Base-by-base conservation (phyloP, 2,797 vertebrate species). In the Todus mexicanus region DNA sequence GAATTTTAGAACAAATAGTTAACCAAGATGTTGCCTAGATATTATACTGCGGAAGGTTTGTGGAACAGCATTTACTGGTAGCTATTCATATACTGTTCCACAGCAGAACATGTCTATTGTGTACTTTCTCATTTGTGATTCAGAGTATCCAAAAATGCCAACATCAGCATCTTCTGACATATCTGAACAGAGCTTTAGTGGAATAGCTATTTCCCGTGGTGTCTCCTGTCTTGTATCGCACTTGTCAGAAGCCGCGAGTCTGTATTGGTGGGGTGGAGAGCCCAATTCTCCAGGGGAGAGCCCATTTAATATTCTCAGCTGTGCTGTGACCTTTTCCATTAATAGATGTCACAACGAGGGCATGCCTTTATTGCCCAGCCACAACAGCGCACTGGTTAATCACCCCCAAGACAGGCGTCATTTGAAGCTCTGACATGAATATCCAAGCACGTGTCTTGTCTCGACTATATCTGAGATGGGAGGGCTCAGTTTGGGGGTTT, bases 301-400 rank as follows among this genome's bases (percentile, higher is more conserved):
- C 53, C 88, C 74, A 16, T 87, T 87, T 85, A 84, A 90, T 95
- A 68, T 72, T 22, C 88, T 95, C 93, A 92, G 75, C 95, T 90
- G 85, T 76, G 90, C 77, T 84, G 71, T 78, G 94, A 96, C 93
- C 94, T 95, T 94, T 96, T 90, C 91, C 94, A 95, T 90, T 86
- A 94, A 94, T 9, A 93, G 79, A 83, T 91, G 91, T 92, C 79
- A 73, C 81, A 91, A 26, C 4, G 76, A 90, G 92, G 83, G 45
- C 74, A 89, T 72, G 85, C 68, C 68, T 76, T 81, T 38, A 74
- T 75, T 84, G 81, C 86, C 29, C n/a, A 82, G 84, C 50, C 91
- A 51, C 92, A 23, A 31, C 40, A 77, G 80, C 90, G 47, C 18
- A 27, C 68, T 64, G 84, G 60, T 65, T 92, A 92, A 90, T 76